These are phyloP conservation scores for Antechinus flavipes DNA, from an alignment of 2,113 vertebrate genomes.

Conservation along the genomic window DNA sequence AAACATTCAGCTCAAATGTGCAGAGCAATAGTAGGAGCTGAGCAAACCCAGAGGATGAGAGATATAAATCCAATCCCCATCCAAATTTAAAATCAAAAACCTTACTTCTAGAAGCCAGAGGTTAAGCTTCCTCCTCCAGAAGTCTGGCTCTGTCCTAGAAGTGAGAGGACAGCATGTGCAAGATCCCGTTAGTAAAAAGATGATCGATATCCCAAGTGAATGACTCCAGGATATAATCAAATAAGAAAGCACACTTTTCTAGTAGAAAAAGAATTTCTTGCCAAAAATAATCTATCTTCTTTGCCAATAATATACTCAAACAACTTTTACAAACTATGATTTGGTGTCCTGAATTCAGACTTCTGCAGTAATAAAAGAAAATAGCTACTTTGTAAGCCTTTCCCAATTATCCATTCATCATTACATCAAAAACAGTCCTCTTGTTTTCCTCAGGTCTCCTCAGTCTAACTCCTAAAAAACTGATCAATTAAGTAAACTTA, in stretches of 20 bases:
- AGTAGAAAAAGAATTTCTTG: not conserved
- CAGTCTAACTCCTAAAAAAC: not conserved
- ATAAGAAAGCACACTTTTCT: not conserved
- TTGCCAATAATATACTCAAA: not conserved
- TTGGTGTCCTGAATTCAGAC: not conserved
- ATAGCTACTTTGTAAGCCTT: not conserved
- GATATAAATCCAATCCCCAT: slow-evolving; percentile 15
- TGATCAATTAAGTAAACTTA: not conserved
- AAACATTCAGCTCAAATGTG: not conserved
- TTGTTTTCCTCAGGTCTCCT: not conserved
- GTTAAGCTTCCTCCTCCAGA: slow-evolving; percentile 33
- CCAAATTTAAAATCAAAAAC: slow-evolving; percentile 48
- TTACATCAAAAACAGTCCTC: not conserved
- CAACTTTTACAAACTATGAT: not conserved
- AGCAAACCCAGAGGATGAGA: slow-evolving; percentile 6
- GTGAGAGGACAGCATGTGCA: not conserved
- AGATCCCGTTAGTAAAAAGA: not conserved
- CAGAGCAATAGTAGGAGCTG: not conserved
- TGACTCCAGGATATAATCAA: not conserved
- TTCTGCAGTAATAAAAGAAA: not conserved
- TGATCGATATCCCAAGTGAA: not conserved
- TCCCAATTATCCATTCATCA: not conserved
- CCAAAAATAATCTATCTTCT: not conserved
- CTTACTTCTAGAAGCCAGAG: slow-evolving; percentile 46
- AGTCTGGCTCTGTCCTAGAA: slow-evolving; percentile 45